These are phyloP conservation scores for Drosophila koepferae DNA, from an alignment of 2,888 invertebrate genomes.

Conservation along the genomic window DNA sequence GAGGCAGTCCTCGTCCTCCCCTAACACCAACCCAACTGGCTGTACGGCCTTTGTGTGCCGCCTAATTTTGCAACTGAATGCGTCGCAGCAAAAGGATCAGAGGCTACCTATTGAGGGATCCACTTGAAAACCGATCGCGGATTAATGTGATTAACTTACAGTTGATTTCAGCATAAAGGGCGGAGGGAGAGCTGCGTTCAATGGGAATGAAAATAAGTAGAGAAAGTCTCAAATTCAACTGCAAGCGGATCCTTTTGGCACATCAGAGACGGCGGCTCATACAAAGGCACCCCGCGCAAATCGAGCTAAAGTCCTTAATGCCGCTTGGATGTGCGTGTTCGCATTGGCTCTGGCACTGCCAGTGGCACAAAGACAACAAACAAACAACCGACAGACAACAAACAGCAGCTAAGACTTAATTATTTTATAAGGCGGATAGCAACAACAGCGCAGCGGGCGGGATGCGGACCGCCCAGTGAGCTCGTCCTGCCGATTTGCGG, in stretches of 20 bases:
- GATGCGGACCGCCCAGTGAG: constrained; percentile 71
- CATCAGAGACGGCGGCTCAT: constrained; percentile 24
- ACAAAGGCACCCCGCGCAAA: constrained; percentile 59
- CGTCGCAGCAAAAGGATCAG: constrained; percentile 50
- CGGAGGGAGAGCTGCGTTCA: constrained; percentile 36
- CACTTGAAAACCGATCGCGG: constrained; percentile 79
- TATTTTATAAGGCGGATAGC: constrained; percentile 77
- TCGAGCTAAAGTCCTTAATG: constrained; percentile 81
- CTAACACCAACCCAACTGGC: constrained; percentile 6
- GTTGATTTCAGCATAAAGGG: constrained; percentile 73
- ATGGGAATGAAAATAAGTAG: constrained; percentile 41
- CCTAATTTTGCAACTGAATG: constrained; percentile 63
- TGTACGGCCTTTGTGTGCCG: constrained; percentile 43
- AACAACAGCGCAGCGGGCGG: constrained; percentile 61
- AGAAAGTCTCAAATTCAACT: constrained; percentile 71
- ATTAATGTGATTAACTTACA: constrained; percentile 83
- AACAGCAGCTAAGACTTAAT: constrained; percentile 77
- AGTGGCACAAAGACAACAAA: constrained; percentile 60
- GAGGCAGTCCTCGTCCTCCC: constrained; percentile 7
- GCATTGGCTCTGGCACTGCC: constrained; percentile 30
- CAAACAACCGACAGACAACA: constrained; percentile 64
- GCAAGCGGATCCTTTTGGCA: constrained; percentile 49
- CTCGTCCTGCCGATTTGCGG: constrained; percentile 55
- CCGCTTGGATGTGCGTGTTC: constrained; percentile 70
- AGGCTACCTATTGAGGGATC: constrained; percentile 24